Base-by-base conservation (phyloP, 92 coral and sea anemone species). In the Parazoanthus swiftii region DNA sequence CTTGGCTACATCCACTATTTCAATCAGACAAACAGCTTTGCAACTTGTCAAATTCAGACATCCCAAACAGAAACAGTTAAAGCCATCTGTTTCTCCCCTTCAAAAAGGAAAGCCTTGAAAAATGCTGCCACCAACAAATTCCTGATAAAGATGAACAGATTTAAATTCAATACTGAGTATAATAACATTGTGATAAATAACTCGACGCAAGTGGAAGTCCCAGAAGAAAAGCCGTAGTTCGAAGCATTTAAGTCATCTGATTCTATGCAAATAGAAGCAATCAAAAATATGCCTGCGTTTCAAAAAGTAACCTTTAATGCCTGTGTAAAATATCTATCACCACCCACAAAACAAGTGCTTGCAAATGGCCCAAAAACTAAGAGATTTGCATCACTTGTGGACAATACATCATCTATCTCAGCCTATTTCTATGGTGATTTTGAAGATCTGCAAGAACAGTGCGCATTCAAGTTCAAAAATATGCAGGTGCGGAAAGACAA, bases 161-260 rank as follows among this genome's bases (percentile, higher is more conserved):
- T 48, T 79, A 38, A 79, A 16, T 79, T 13, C 82, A 79, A 79
- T 54, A 51, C 65, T 11, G 63, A 79, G 3, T 79, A 79, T 79
- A 25, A 79, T 5, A 79, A 79, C 50, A 79, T 79, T 79, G 82
- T 79, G 3, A 79, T 48, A 5, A 50, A 79, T 8, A 77, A 77
- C 81, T 14, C 58, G 23, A 77, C 81, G 23, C 54, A 39, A 77
- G 0, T 77, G 6, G 51, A 77, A 21, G 46, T 77, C 54, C 13
- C 81, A 39, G 26, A 77, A 42, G 67, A 50, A 79, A 1, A 79
- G 16, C 82, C 82, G 21, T 8, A 25, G 15, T 79, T 48, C 44
- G n/a, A 48, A 79, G 37, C 68, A 18, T 50, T 54, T 13, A 33
- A 79, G 21, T 1, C 44, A 33, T 56, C 39, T 6, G 23, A 79